Conservation (phyloP, 2,888 invertebrate genomes). For the Agriopis leucophaearia region DNA sequence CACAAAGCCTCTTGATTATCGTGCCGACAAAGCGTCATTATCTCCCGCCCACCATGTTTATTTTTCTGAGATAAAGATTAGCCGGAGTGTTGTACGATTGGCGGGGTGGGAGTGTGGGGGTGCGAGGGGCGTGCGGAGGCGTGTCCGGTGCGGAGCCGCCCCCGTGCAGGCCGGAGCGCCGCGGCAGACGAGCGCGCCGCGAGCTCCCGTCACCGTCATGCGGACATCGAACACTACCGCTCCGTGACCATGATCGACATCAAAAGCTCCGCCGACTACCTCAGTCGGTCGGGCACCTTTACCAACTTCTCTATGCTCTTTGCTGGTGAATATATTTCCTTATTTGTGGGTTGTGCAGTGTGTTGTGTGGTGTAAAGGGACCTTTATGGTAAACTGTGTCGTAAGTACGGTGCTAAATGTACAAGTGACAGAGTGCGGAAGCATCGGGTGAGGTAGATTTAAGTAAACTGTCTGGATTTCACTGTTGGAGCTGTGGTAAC, state of each 20-base stretch:
- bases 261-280: slow-evolving; percentile 96
- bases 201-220: slow-evolving; percentile 59
- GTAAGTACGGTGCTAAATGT: slow-evolving; percentile 51
- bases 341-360: slow-evolving; percentile 47
- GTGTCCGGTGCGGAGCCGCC: slow-evolving; percentile 63
- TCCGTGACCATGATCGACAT: slow-evolving; percentile 93
- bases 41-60: slow-evolving; percentile 84
- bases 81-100: slow-evolving; percentile 80
- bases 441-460: slow-evolving; percentile 33
- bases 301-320: slow-evolving; percentile 98
- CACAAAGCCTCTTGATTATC: slow-evolving; percentile 84
- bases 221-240: slow-evolving; percentile 57
- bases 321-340: slow-evolving; percentile 90
- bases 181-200: slow-evolving; percentile 48
- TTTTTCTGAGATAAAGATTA: slow-evolving; percentile 86
- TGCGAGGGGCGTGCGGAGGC: slow-evolving; percentile 64
- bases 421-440: slow-evolving; percentile 2
- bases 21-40: slow-evolving; percentile 78
- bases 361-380: slow-evolving; percentile 42
- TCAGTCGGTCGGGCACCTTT: slow-evolving; percentile 95
- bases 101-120: slow-evolving; percentile 69
- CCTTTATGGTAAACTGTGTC: slow-evolving; percentile 41
- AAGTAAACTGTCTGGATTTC: background rate
- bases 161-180: slow-evolving; percentile 37
- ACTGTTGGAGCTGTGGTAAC: background rate